Conservation (phyloP, 2,888 invertebrate genomes). For the Chloromyia formosa region DNA sequence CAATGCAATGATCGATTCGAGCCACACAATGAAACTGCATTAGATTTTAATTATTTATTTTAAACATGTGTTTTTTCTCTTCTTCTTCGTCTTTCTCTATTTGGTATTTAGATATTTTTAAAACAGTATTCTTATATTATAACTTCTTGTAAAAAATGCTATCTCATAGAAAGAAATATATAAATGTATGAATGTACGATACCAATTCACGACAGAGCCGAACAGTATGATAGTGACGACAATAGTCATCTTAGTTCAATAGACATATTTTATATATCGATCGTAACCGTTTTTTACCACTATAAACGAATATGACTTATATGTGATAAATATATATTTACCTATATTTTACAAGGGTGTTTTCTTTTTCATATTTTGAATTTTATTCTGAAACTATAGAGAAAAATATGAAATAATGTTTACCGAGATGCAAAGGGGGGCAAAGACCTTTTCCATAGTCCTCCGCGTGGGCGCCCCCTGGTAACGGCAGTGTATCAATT, state of each 20-base stretch:
- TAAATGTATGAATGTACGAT: neutral
- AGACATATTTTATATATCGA: conserved; percentile 17
- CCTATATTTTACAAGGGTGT: too few relatives aligned
- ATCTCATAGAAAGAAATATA: conserved; percentile 22
- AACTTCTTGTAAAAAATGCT: conserved; percentile 18
- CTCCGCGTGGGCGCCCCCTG: too few relatives aligned
- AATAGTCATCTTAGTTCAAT: neutral
- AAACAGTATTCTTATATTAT: conserved; percentile 30
- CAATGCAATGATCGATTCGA: neutral
- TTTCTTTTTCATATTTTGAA: too few relatives aligned
- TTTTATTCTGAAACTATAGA: too few relatives aligned
- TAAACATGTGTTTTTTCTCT: neutral
- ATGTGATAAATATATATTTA: conserved; percentile 30
- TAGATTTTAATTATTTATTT: conserved; percentile 28
- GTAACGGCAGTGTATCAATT: too few relatives aligned
- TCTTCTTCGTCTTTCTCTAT: too few relatives aligned
- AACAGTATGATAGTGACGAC: conserved; percentile 11
- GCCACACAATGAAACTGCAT: neutral
- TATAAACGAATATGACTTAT: conserved; percentile 13
- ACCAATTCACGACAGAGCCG: conserved; percentile 16
- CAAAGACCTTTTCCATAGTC: too few relatives aligned
- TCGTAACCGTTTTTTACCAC: neutral
- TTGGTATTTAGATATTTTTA: neutral
- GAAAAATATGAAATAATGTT: too few relatives aligned
- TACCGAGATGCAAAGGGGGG: too few relatives aligned